Evolutionary conservation across 2,888 invertebrate species (phyloP), one percentile per base, ranked within the genome.

Genomic region (Hydriomena furcata): DNA sequence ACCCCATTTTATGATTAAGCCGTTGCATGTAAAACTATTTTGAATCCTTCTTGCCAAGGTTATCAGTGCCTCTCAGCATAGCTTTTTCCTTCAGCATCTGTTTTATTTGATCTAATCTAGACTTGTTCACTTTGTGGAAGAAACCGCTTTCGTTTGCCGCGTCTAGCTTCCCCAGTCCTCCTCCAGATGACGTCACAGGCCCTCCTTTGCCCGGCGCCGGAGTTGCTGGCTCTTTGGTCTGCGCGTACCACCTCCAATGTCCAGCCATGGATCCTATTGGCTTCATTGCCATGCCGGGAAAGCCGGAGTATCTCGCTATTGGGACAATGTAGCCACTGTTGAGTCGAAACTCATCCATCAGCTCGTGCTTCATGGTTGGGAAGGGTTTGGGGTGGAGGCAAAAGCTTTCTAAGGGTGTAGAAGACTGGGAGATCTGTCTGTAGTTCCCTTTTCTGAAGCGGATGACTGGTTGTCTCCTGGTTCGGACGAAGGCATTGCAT

Each of bases 191-290:
- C 7, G 21, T 48, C 0, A 53, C 46, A 7, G 48, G 24, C 1
- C 42, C 52, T 7, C 44, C 38, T 13, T 32, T 46, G 17, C 32
- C 31, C 34, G 20, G 17, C 8, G 13, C 40, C 34, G 38, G 49
- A n/a, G n/a, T n/a, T n/a, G n/a, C n/a, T n/a, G n/a, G 38, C 2
- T 50, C 43, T 8, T 44, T 54, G 1, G 38, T 12, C 23, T 52
- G 35, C 5, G 44, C 43, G n/a, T 55, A 63, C 50, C 52, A 60
- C 20, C 43, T 51, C 56, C 57, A 54, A 23, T 57, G 48, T 0
- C 10, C 21, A 1, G 45, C 36, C 21, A 48, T 51, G 1, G 44
- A 30, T n/a, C 8, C 13, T 2, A 7, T 7, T 7, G 25, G n/a
- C 8, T 7, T 34, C 11, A 28, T 28, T 5, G 20, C 23, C 13